A percentile compares a stretch with the other conserved stretches of the same genome.
phyloP scores from a whole-genome alignment of 2,797 vertebrate species.

The Labroides dimidiatus region DNA sequence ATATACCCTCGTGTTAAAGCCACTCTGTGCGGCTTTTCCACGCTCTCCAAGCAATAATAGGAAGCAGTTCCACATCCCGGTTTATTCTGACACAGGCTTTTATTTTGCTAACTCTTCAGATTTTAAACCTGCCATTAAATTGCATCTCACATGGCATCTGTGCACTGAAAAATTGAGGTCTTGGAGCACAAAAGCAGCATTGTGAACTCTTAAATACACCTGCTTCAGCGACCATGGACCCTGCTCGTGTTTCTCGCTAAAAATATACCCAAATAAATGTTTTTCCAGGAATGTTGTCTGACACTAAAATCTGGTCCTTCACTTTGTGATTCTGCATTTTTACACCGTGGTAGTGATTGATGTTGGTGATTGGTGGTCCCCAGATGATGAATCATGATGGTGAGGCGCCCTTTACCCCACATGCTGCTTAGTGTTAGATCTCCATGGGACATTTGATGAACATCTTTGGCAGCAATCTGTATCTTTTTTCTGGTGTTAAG shows the following conservation, averaged over 20 bases:
- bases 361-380: no score
- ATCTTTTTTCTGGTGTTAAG: no score
- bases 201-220: neutral
- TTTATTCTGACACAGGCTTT: slow-evolving; percentile 13
- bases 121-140: slow-evolving; percentile 16
- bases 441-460: no score
- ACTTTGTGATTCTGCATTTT: no score
- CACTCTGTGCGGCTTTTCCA: slow-evolving; percentile 28
- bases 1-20: slow-evolving; percentile 28
- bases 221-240: neutral
- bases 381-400: no score
- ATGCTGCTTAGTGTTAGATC: no score
- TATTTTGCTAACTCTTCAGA: neutral
- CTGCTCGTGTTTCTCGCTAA: neutral
- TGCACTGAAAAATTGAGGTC: slow-evolving; percentile 7
- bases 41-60: slow-evolving; percentile 34
- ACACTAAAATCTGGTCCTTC: no score
- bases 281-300: no score
- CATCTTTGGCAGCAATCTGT: no score
- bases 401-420: no score
- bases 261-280: neutral
- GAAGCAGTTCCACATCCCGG: slow-evolving; percentile 7
- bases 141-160: neutral
- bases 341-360: no score
- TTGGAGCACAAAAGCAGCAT: neutral